phyloP scores from a whole-genome alignment of 2,113 vertebrate genomes.

The Vidua chalybeata region DNA sequence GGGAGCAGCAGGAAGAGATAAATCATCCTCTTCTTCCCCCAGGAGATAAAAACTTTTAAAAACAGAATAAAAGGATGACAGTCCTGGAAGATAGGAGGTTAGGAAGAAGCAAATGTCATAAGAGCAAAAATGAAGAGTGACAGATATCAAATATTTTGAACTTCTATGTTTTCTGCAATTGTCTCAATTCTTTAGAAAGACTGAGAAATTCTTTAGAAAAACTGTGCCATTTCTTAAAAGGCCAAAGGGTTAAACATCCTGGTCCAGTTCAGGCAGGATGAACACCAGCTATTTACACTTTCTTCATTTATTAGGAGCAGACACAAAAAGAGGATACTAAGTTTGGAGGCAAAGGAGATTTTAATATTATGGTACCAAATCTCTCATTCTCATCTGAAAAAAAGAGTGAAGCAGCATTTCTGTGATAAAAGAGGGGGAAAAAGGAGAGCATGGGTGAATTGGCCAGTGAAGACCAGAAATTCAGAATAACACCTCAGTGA shows the following conservation, averaged over 20 bases:
- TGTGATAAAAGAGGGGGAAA: neutral
- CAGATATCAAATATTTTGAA: neutral
- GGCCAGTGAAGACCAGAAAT: neutral
- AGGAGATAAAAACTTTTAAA: neutral
- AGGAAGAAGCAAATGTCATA: neutral
- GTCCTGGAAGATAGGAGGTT: neutral
- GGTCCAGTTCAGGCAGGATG: neutral
- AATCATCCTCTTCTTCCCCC: neutral
- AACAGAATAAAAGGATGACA: slow-evolving; percentile 3
- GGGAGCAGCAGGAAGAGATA: slow-evolving; percentile 40
- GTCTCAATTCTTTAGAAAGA: neutral
- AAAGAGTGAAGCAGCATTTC: neutral
- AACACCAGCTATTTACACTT: neutral
- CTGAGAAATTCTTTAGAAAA: neutral
- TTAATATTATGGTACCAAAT: neutral
- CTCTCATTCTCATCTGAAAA: neutral
- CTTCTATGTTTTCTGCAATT: neutral
- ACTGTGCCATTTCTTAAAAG: neutral
- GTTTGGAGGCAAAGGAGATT: neutral
- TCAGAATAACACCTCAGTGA: neutral
- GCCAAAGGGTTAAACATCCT: neutral
- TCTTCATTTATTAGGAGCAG: neutral
- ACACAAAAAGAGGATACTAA: neutral
- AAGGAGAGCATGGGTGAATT: neutral
- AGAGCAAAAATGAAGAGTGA: neutral